Base-by-base conservation (phyloP, 2,797 vertebrate genomes). In the Peromyscus aztecus region DNA sequence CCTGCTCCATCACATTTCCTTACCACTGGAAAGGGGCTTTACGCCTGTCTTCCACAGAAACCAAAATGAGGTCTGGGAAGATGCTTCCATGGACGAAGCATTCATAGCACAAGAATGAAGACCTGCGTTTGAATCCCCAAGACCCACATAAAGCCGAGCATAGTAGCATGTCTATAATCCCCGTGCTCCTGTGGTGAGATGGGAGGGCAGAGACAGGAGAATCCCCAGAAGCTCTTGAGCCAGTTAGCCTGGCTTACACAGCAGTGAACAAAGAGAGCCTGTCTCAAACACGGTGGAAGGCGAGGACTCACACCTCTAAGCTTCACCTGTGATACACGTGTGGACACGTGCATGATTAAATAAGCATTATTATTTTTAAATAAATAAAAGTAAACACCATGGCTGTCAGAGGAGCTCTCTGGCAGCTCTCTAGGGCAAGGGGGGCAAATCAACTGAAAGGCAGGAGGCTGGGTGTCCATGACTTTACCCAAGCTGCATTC, bases 41-140 rank as follows among this genome's bases (percentile, higher is more conserved):
- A 59, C 16, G 17, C 59, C 73, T 65, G 40, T 57, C 94, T 91
- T 86, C 78, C 57, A 93, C 69, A 94, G 69, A 85, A 88, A 93
- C 73, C 37, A 75, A 97, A 90, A 82, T 40, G 76, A 78, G 27
- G 7, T 69, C 91, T 40, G n/a, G 49, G n/a, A 67, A 57, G 24
- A 73, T 57, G 67, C 4, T 16, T 73, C 85, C 1, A 6, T 37
- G 49, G 16, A 31, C 16, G 73, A 73, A 57, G 49, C 24, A 7
- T n/a, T 49, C n/a, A 24, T n/a, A 69, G 52, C n/a, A 21, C 49
- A 31, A 73, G 24, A 24, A 6, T 57, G 24, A 73, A 31, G 69
- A 57, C n/a, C 16, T 57, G 67, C 40, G 9, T 87, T 12, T 73
- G 49, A 31, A 40, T 57, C 37, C 52, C 1, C 24, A 31, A 52